Base-by-base conservation (phyloP, 2,113 vertebrate species). In the Dicaeum eximium region DNA sequence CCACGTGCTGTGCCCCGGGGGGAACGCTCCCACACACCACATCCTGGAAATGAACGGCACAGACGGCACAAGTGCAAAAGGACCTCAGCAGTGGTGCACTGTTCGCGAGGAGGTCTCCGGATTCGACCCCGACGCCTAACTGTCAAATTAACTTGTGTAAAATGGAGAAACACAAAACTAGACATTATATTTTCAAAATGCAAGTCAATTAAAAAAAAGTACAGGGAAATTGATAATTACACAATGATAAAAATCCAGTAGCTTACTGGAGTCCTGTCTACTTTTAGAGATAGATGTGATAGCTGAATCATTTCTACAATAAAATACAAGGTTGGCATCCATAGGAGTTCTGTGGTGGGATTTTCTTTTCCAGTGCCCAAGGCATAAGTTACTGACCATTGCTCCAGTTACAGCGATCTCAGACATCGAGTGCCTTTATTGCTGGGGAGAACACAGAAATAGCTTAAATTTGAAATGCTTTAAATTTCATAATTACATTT, bases 81-180 rank as follows among this genome's bases (percentile, higher is more conserved):
- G 17, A 6, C 17, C 7, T 14, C 44, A 6, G 30, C 1, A 2
- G 22, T 2, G 37, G 15, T 4, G 18, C 1, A 2, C 48, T 8
- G 11, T 6, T 40, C 27, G 8, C 38, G 25, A 23, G 35, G 9
- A 45, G 19, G 42, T 13, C 35, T 35, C 30, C 1, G 15, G 16
- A 7, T 31, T n/a, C 33, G 11, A 28, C 25, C 13, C 17, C 7
- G 7, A 3, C 8, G 10, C 23, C n/a, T n/a, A n/a, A n/a, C 20
- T 42, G 50, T 24, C 37, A 3, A 7, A 15, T 33, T 15, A 24
- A n/a, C 18, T 35, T 13, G 7, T 10, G 45, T 50, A 18, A 38
- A 56, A 53, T 1, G n/a, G 25, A 73, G 22, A 47, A 70, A 56
- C 27, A 24, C 53, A n/a, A 15, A 45, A 13, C 9, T 15, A 57